Percentiles rank a stretch among this genome's conserved stretches.
These are phyloP conservation scores for Arothron firmamentum DNA, from an alignment of 2,113 vertebrate genomes.

Conservation along the genomic window DNA sequence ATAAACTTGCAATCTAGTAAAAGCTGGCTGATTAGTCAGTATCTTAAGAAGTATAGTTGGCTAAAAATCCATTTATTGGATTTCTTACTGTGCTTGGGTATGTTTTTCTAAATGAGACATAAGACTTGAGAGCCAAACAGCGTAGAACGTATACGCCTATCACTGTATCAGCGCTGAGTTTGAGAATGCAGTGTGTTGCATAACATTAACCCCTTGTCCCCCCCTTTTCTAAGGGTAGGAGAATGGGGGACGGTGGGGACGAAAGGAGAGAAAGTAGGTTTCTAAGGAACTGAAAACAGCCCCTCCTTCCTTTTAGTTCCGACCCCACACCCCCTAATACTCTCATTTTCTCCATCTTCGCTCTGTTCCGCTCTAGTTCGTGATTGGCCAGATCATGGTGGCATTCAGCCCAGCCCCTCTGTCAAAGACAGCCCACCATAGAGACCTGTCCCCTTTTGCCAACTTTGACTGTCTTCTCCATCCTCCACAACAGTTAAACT, in stretches of 20 bases:
- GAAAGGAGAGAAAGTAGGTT: conserved; percentile 58
- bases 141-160: conserved; percentile 50
- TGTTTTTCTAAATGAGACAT: too few species aligned
- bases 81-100: too few species aligned
- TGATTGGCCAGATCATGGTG: conserved; percentile 71
- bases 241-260: conserved; percentile 35
- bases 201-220: conserved; percentile 80
- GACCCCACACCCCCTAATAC: conserved; percentile 52
- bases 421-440: conserved; percentile 56
- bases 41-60: too few species aligned
- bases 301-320: conserved; percentile 57
- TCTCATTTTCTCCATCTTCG: conserved; percentile 59
- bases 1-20: too few species aligned
- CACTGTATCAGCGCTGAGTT: conserved; percentile 65
- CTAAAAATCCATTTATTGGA: too few species aligned
- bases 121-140: background rate
- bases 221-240: conserved; percentile 68
- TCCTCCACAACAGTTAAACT: conserved; percentile 30
- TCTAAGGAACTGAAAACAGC: conserved; percentile 69
- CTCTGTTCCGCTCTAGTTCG: conserved; percentile 52
- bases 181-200: conserved; percentile 74
- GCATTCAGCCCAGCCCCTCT: conserved; percentile 71
- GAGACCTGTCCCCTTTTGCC: conserved; percentile 19
- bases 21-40: too few species aligned
- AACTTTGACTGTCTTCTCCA: conserved; percentile 44